Evolutionary conservation across 2,797 vertebrate species (phyloP).

Genomic region (Pseudopleuronectes americanus): DNA sequence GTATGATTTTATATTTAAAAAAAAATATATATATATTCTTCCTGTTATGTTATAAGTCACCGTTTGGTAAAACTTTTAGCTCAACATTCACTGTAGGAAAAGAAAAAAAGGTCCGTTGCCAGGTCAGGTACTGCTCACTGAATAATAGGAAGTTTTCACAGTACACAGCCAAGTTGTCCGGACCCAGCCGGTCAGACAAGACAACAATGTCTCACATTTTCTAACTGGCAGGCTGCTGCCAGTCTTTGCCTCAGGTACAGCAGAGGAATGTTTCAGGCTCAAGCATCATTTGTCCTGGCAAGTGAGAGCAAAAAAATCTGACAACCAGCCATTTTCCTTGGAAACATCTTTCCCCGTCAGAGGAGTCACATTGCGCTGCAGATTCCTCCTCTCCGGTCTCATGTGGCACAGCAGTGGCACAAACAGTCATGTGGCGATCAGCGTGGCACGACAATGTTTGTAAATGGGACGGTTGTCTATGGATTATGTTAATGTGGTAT

Average conservation of each 20-base stretch:
- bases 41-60: too few relatives aligned
- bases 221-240: slow-evolving; percentile 25
- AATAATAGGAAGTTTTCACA: slow-evolving; percentile 9
- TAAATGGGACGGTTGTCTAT: slow-evolving; percentile 74
- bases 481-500: slow-evolving; percentile 87
- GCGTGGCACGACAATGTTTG: slow-evolving; percentile 48
- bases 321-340: slow-evolving; percentile 48
- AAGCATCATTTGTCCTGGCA: slow-evolving; percentile 37
- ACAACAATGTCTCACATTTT: slow-evolving; percentile 27
- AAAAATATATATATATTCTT: background rate
- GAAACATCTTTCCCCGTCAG: slow-evolving; percentile 16
- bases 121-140: too few relatives aligned
- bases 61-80: too few relatives aligned
- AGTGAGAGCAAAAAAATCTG: slow-evolving; percentile 34
- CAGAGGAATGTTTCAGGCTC: slow-evolving; percentile 20
- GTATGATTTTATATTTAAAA: background rate
- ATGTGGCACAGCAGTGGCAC: background rate
- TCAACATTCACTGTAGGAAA: too few relatives aligned
- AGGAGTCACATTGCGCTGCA: slow-evolving; percentile 23
- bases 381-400: slow-evolving; percentile 10
- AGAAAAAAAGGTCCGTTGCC: background rate
- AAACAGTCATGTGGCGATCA: slow-evolving; percentile 45
- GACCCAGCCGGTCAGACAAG: slow-evolving; percentile 29
- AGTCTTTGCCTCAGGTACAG: slow-evolving; percentile 22
- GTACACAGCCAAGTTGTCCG: slow-evolving; percentile 22